Evolutionary conservation across 1,140 invertebrate genomes (phyloP), one percentile per base, ranked within the genome.

Genomic region (Drosophila murphyi): DNA sequence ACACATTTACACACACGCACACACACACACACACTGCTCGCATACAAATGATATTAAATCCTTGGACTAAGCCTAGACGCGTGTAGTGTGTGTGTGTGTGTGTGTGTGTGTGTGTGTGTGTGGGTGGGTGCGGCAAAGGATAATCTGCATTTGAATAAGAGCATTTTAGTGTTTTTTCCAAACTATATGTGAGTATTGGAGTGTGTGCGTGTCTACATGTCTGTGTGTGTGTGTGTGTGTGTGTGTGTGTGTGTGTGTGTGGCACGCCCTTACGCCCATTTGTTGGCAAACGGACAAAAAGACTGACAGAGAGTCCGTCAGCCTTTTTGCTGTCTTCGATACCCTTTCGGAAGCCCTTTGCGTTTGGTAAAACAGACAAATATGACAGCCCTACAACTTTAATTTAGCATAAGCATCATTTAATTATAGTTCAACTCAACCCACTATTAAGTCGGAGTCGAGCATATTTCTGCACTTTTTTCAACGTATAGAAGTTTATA

Each of bases 91-190:
- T 76, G 69, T 65, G 51, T 45, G 37, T 47, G 60, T 60, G 59
- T 57, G 32, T 43, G 55, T 63, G 52, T 62, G 60, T 68, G 20
- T 69, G 62, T 77, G 63, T 65, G 12, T 59, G 56, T 50, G 57
- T 56, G 60, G 62, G 67, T 80, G 73, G 67, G 69, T 72, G 68
- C 62, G 63, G 76, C 77, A 75, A 75, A 80, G 87, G 87, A 90
- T 90, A 90, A 90, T 90, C 87, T 87, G 87, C 87, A 90, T 90
- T 90, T 90, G 87, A 90, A 90, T 90, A 90, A 90, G 82, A 90
- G 87, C 87, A 86, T 90, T 90, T 90, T 86, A 90, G 87, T 90
- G 87, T 90, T 82, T 80, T 82, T 77, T 69, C 54, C 45, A 72
- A 85, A 90, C 80, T 82, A 87, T 82, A 73, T 70, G 52, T 57